Evolutionary conservation across 1,140 invertebrate species (phyloP), one percentile per base, ranked within the genome.

Genomic region (Lepidurus arcticus): DNA sequence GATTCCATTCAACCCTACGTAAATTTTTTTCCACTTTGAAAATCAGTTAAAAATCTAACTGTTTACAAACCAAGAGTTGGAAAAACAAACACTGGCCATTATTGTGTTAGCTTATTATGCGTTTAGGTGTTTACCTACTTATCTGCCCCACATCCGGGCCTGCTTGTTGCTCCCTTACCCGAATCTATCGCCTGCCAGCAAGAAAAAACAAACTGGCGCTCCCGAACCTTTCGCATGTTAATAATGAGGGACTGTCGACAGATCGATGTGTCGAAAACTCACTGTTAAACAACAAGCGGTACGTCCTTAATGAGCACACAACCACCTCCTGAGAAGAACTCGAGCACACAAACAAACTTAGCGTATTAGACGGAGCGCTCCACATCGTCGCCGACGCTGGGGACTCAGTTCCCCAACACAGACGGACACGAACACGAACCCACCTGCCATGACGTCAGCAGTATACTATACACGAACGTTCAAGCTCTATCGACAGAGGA

Each of bases 391-490:
- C n/a, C n/a, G 53, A 4, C 53, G 53, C 53, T 65, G 21, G 53
- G 3, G 45, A 47, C 45, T 3, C 45, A 8, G 10, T 2, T 11
- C 53, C 53, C 16, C 13, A 21, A 13, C 16, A 21, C 21, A 16
- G 53, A 13, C 6, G 53, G 53, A 13, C 16, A 9, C 53, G 7
- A 7, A 16, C 16, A 65, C 16, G 21, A 13, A 65, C 53, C 53
- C 53, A 65, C 53, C 53, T 65, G 53, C 53, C 53, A 65, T 65
- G 53, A 65, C 53, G 53, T 65, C 53, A 65, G 6, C 34, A 34
- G 34, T 34, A 34, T 4, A 34, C 34, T 34, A 34, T 4, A 34
- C 34, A 34, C 34, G 26, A 21, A 1, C 47, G 21, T 6, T 13
- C 47, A 65, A n/a, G 53, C 53, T 65, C 16, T 65, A 65, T 65